phyloP scores from a whole-genome alignment of 2,113 vertebrate genomes.

The Entelurus aequoreus region DNA sequence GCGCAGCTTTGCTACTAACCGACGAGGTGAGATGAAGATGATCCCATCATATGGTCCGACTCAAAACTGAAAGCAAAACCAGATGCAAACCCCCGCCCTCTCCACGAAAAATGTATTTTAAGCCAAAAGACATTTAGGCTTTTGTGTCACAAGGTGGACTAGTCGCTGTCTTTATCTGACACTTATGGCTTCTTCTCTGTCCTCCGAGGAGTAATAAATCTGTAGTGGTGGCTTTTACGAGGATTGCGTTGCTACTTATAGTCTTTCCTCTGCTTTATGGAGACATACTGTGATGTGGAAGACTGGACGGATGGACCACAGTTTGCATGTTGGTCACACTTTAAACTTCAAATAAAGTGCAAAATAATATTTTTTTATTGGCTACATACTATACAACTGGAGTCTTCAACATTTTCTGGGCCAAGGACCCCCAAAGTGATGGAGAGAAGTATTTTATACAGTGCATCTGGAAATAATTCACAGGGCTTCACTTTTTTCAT shows the following conservation, averaged over 20 bases:
- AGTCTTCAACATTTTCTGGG: too few relatives aligned
- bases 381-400: too few relatives aligned
- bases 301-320: background rate
- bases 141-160: conserved; percentile 1
- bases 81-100: conserved; percentile 25
- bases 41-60: conserved; percentile 39
- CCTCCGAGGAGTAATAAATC: conserved; percentile 48
- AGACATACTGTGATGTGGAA: conserved; percentile 18
- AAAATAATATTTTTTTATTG: too few relatives aligned
- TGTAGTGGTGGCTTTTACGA: conserved; percentile 46
- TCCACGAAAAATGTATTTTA: conserved; percentile 18
- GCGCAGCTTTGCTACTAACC: conserved; percentile 42
- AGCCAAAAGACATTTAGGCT: conserved; percentile 8
- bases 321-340: background rate
- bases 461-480: too few relatives aligned
- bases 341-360: background rate
- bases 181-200: conserved; percentile 13
- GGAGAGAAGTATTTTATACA: too few relatives aligned
- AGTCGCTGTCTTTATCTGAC: conserved; percentile 1
- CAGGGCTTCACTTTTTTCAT: too few relatives aligned
- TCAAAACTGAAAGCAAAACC: conserved; percentile 51
- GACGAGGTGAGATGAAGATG: conserved; percentile 48
- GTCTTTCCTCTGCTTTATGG: conserved; percentile 50
- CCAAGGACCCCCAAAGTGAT: too few relatives aligned
- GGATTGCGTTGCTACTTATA: conserved; percentile 44